Evolutionary conservation across 2,797 vertebrate species (phyloP).

Genomic region (Danio albolineatus): DNA sequence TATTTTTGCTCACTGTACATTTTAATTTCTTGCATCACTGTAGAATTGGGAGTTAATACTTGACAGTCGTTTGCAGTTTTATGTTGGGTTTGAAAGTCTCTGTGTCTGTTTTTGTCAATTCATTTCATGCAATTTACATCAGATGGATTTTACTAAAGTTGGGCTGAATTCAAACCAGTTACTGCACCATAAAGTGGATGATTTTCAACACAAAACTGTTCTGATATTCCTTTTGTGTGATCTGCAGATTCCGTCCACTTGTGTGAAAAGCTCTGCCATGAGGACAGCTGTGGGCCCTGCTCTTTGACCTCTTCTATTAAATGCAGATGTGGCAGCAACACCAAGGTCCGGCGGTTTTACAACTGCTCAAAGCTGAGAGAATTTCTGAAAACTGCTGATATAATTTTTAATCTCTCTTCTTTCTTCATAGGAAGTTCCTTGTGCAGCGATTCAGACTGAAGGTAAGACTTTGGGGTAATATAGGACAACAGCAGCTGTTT

Average conservation of each 20-base stretch:
- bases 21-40: no score
- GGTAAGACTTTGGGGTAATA: constrained; percentile 75
- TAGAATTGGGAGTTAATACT: background rate
- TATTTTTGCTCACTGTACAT: background rate
- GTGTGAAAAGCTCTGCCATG: constrained; percentile 94
- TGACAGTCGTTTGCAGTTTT: background rate
- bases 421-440: constrained; percentile 90
- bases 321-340: constrained; percentile 93
- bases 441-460: constrained; percentile 88
- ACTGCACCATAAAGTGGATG: background rate
- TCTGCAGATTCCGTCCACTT: constrained; percentile 89
- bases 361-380: background rate
- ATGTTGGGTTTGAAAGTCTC: no score
- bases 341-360: constrained; percentile 80
- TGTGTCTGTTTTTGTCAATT: no score
- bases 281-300: constrained; percentile 91
- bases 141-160: no score
- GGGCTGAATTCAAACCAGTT: background rate
- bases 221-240: constrained; percentile 21
- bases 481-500: background rate
- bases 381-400: background rate
- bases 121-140: no score
- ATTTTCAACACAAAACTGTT: background rate
- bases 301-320: constrained; percentile 90
- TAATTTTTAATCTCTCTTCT: constrained; percentile 28